Evolutionary conservation across 2,797 vertebrate genomes (phyloP), one percentile per base, ranked within the genome.

Genomic region (Heteromormyrus szaboi): DNA sequence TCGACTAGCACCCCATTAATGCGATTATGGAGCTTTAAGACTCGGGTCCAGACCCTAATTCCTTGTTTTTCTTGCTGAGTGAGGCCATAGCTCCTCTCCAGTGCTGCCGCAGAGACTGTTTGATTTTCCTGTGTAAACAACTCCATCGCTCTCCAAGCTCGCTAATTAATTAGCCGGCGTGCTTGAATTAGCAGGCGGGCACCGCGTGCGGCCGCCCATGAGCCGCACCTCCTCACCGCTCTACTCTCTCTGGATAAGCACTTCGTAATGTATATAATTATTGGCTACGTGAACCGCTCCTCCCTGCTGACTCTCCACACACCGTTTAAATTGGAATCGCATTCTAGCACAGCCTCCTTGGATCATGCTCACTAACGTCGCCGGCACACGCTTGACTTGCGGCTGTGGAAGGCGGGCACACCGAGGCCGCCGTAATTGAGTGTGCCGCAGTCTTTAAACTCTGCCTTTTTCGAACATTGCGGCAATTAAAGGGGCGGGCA

Each of bases 401-500:
- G 89, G 59, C 90, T 89, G 62, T 86, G 79, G 84, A 53, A 89
- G 85, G 86, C 83, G 87, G 54, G 88, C 79, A 81, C 89, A 85
- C 65, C n/a, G 89, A 46, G 88, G 81, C 41, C 3, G 90, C 89
- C 89, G 89, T 93, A 93, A 93, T 93, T 90, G 90, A 91, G 89
- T 92, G 85, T 89, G 91, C 91, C 90, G 90, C 89, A 46, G 88
- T 91, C 91, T 93, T 93, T 92, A 91, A 89, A 91, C 86, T 91
- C 89, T 92, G 90, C 92, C 93, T 91, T 89, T 72, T 51, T 91
- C 90, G 89, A 91, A 90, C 83, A 91, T 90, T 90, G 90, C 88
- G 53, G 76, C 92, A 92, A 94, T 93, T 93, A 93, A 91, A 91
- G 92, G 87, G 90, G 88, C 89, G 85, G 88, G 54, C 89, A 90